Conservation (phyloP, 2,797 vertebrate species). For the Setipinna tenuifilis region DNA sequence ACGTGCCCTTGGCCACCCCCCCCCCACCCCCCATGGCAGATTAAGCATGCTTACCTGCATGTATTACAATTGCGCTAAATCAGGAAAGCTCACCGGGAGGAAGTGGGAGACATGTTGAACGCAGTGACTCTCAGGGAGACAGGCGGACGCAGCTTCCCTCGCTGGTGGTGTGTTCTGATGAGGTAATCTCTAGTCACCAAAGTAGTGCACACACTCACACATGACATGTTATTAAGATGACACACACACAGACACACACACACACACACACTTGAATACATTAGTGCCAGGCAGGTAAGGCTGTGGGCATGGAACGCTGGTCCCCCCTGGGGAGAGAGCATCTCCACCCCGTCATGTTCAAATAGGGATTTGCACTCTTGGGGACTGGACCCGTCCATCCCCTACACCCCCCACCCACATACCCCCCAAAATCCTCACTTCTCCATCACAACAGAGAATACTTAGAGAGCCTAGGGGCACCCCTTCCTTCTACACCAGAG, state of each 20-base stretch:
- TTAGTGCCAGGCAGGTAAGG: slow-evolving; percentile 46
- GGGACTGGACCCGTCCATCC: slow-evolving; percentile 17
- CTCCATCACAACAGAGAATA: neutral
- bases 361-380: slow-evolving; percentile 36
- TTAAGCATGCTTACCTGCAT: slow-evolving; percentile 70
- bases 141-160: slow-evolving; percentile 39
- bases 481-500: neutral
- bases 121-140: slow-evolving; percentile 41
- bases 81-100: slow-evolving; percentile 32
- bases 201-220: slow-evolving; percentile 39
- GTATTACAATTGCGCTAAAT: slow-evolving; percentile 52
- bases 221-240: slow-evolving; percentile 11
- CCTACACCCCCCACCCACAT: no score
- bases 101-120: slow-evolving; percentile 38
- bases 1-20: slow-evolving; percentile 56
- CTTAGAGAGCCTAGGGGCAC: neutral
- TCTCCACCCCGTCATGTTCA: slow-evolving; percentile 35
- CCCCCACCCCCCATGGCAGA: slow-evolving; percentile 65
- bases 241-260: slow-evolving; percentile 27
- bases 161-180: slow-evolving; percentile 21
- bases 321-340: slow-evolving; percentile 36
- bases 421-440: slow-evolving; percentile 15
- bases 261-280: slow-evolving; percentile 42
- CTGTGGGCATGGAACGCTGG: slow-evolving; percentile 36
- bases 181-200: slow-evolving; percentile 44